phyloP scores from a whole-genome alignment of 2,113 vertebrate genomes.

The Heteronetta atricapilla region DNA sequence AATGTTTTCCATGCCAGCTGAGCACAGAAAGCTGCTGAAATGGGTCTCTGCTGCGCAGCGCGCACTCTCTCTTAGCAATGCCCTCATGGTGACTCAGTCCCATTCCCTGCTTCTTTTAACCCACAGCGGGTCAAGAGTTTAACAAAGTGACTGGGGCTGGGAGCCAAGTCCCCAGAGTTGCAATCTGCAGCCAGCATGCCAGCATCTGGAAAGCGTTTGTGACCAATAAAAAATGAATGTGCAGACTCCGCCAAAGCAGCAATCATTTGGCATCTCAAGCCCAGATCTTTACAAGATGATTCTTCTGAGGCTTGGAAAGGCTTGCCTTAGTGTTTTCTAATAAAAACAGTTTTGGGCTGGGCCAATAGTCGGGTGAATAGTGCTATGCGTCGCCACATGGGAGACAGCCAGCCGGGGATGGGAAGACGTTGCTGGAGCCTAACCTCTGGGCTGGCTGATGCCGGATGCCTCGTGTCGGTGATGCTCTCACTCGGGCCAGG shows the following conservation, averaged over 20 bases:
- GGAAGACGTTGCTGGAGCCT: background rate
- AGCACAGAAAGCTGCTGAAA: conserved; percentile 49
- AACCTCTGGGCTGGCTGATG: background rate
- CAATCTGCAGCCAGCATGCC: conserved; percentile 69
- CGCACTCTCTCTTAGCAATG: conserved; percentile 29
- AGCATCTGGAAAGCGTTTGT: conserved; percentile 75
- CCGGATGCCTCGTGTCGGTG: background rate
- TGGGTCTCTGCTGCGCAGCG: conserved; percentile 47
- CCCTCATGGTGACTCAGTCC: conserved; percentile 69
- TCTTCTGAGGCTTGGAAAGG: conserved; percentile 67
- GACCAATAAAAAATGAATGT: conserved; percentile 75
- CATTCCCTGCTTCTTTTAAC: conserved; percentile 65
- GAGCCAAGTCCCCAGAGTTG: conserved; percentile 68
- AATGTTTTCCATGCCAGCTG: conserved; percentile 61
- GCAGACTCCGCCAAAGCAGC: conserved; percentile 67
- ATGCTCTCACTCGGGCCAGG: background rate
- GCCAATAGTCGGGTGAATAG: conserved; percentile 58
- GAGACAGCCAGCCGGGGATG: conserved; percentile 43
- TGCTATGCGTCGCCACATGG: conserved; percentile 34
- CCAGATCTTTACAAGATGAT: conserved; percentile 68
- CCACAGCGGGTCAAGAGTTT: conserved; percentile 76
- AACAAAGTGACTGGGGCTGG: conserved; percentile 72
- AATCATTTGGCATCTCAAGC: conserved; percentile 64
- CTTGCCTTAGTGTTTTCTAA: conserved; percentile 68
- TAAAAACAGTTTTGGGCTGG: conserved; percentile 59